Percentiles rank a stretch among this genome's conserved stretches.
Evolutionary conservation across 2,113 vertebrate genomes (phyloP).

Genomic region (Ceyx margarethae): DNA sequence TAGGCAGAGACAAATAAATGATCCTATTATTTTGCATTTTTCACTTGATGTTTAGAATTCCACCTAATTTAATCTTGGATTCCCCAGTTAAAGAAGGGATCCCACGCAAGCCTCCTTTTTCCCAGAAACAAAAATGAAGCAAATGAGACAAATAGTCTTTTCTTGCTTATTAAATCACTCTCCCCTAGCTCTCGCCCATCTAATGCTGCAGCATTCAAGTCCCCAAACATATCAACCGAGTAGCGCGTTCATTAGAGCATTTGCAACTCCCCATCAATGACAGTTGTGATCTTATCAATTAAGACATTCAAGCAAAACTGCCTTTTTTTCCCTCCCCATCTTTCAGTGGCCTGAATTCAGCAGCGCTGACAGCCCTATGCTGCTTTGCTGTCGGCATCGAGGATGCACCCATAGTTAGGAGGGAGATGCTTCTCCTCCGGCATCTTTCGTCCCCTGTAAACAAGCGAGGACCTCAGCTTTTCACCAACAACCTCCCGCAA

Average conservation of each 20-base stretch:
- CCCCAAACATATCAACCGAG: not conserved
- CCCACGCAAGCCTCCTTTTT: not conserved
- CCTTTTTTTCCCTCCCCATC: not conserved
- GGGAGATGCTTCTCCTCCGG: constrained; percentile 13
- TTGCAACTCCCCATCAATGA: constrained; percentile 26
- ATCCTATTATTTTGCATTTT: not conserved
- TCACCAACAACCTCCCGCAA: constrained; percentile 21
- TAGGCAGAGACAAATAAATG: not conserved
- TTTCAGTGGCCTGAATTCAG: constrained; percentile 54
- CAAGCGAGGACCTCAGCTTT: constrained; percentile 27
- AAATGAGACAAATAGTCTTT: not conserved
- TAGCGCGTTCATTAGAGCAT: not conserved
- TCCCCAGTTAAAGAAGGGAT: not conserved
- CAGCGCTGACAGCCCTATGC: constrained; percentile 24
- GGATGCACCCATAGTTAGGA: constrained; percentile 37
- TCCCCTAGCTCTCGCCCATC: not conserved
- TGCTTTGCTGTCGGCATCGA: constrained; percentile 12
- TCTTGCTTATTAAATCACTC: not conserved
- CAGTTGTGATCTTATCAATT: constrained; percentile 52
- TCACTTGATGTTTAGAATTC: not conserved
- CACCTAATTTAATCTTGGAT: not conserved
- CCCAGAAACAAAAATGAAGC: constrained; percentile 22
- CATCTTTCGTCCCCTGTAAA: constrained; percentile 11
- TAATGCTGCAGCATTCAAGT: constrained; percentile 39
- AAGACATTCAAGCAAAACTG: constrained; percentile 28